Base-by-base conservation (phyloP, 2,113 vertebrate species). In the Psettodes erumei region DNA sequence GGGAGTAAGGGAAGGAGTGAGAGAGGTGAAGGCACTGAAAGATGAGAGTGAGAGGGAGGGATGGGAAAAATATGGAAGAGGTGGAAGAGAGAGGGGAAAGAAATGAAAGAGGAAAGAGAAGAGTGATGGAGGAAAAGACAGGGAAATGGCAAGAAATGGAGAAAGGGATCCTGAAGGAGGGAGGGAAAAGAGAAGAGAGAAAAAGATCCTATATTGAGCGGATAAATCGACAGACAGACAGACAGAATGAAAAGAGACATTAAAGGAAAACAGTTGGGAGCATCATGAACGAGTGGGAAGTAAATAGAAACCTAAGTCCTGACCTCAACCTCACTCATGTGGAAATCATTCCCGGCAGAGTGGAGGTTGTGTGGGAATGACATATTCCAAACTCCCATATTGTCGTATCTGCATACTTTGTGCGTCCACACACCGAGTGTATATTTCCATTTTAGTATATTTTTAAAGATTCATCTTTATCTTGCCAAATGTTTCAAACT, bases 21-120 rank as follows among this genome's bases (percentile, higher is more conserved):
- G 82, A 48, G 74, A 61, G 63, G 38, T 82, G 81, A 53, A n/a
- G 30, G 71, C 74, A 81, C n/a, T n/a, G n/a, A n/a, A n/a, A n/a
- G n/a, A n/a, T n/a, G n/a, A n/a, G n/a, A n/a, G n/a, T n/a, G n/a
- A n/a, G 88, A 69, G 83, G 83, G 66, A 65, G 77, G 54, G n/a
- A 45, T n/a, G 30, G 47, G 42, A 45, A 42, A 58, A 30, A 40
- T 37, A 59, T 48, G 37, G 42, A 62, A 35, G 19, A 59, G 40
- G 33, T 58, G 59, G 51, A 23, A 11, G 55, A n/a, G 54, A 56
- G 63, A 59, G 43, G 27, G 54, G 63, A 51, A 55, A n/a, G 47
- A 8, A 42, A 18, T 18, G 27, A 71, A 59, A 58, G 53, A 42
- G 38, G 15, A 19, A 23, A 35, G 28, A 58, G 6, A 15, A 58